These are phyloP conservation scores for Artemisiospiza belli DNA, from an alignment of 2,113 vertebrate species.

Conservation along the genomic window DNA sequence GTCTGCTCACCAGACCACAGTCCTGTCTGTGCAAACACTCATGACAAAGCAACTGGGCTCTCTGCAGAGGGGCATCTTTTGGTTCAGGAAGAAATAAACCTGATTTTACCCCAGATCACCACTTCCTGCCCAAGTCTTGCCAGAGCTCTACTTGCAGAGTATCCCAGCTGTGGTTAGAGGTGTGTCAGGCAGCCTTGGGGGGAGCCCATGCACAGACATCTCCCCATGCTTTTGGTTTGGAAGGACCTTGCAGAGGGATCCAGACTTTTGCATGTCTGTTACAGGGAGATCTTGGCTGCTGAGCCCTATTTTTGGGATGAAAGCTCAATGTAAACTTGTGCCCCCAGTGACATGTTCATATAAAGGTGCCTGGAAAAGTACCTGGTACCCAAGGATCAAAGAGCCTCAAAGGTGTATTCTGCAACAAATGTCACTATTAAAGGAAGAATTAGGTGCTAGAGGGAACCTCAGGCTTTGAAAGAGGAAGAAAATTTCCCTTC, in stretches of 20 bases:
- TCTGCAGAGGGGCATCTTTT: background rate
- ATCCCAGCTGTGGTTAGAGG: background rate
- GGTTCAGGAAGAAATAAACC: background rate
- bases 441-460: background rate
- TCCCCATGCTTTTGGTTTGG: background rate
- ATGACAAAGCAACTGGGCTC: background rate
- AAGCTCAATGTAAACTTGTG: background rate
- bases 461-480: background rate
- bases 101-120: background rate
- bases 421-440: background rate
- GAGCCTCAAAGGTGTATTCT: background rate
- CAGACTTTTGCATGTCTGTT: background rate
- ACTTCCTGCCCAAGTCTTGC: background rate
- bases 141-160: accelerated
- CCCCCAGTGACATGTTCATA: background rate
- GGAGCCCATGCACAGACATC: background rate
- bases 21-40: background rate
- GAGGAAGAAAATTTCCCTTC: background rate
- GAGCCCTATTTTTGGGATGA: background rate
- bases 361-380: background rate
- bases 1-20: background rate
- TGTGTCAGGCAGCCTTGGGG: background rate
- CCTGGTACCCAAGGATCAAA: background rate
- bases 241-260: background rate
- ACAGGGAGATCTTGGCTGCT: background rate